A percentile compares a stretch with the other conserved stretches of the same genome.
Evolutionary conservation across 37 sponge, comb jelly and placozoan genomes (phyloP).

Genomic region (Theonella swinhoei): DNA sequence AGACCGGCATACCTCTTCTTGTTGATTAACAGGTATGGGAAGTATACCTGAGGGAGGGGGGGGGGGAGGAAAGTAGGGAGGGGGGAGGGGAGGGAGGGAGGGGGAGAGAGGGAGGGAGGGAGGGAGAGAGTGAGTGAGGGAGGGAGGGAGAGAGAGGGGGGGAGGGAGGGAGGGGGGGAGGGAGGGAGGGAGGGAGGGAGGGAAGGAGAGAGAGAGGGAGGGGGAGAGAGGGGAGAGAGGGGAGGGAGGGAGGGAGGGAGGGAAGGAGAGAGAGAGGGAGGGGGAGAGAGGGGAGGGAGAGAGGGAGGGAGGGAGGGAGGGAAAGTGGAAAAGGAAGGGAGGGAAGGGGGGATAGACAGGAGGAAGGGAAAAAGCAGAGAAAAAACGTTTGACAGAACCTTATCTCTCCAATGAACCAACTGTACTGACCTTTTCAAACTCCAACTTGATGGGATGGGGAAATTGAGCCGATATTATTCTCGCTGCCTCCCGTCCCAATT

Average conservation of each 20-base stretch:
- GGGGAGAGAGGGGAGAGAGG: background rate
- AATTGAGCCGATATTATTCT: background rate
- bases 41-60: conserved; percentile 82
- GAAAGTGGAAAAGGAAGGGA: background rate
- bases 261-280: background rate
- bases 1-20: conserved; percentile 99
- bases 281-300: background rate
- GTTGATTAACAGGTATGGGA: conserved; percentile 96
- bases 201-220: background rate
- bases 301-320: background rate
- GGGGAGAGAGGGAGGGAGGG: background rate
- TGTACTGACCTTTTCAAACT: background rate
- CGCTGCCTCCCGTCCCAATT: conserved; percentile 2
- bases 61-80: background rate
- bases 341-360: background rate
- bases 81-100: background rate
- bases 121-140: background rate
- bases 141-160: too few species aligned
- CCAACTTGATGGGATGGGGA: background rate
- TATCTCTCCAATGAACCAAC: too few species aligned
- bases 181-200: too few species aligned
- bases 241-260: background rate
- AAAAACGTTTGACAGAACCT: too few species aligned
- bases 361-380: background rate
- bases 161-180: too few species aligned